Base-by-base conservation (phyloP, 1,140 invertebrate species). In the Pygmarrhopalites habei region DNA sequence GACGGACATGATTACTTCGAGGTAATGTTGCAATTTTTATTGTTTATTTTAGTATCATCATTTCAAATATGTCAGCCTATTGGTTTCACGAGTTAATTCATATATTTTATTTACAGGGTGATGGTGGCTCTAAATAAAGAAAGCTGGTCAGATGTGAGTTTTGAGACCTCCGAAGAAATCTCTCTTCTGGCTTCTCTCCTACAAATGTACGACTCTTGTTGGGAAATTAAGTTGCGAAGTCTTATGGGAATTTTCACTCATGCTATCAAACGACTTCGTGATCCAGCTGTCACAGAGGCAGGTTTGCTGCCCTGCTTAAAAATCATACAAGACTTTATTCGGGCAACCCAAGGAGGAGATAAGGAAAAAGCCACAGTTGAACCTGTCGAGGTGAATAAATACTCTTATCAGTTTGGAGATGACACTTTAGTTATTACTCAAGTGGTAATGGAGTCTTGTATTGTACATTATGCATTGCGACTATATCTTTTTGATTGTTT, bases 201-300 rank as follows among this genome's bases (percentile, higher is more conserved):
- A 0, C 86, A 92, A 68, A 90, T 92, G 67, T 89, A 96, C 73
- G 94, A 98, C 72, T 84, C 87, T 0, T 97, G 93, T 75, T 98
- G 94, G 94, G 93, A 97, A 75, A 85, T 89, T 59, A 88, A 94
- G 73, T 77, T 97, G 0, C 84, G 90, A 71, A 74, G 90, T 72
- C 87, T 96, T 23, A 88, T 97, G 79, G 82, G 86, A 58, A 74
- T 95, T 28, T 93, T 71, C 92, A 72, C 74, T 90, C 44, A 84
- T 87, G 78, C 86, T 82, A 58, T 90, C 80, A 67, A 82, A 82
- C 70, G 83, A 85, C 69, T 84, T 80, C 0, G 82, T 82, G 64
- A 86, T 73, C 85, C 89, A 1, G 80, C 85, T 15, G 84, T 90
- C 0, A 85, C 88, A 79, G 86, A 90, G 70, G 83, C 82, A 44